These are phyloP conservation scores for Graptemys geographica DNA, from an alignment of 2,797 vertebrate species.

Conservation along the genomic window DNA sequence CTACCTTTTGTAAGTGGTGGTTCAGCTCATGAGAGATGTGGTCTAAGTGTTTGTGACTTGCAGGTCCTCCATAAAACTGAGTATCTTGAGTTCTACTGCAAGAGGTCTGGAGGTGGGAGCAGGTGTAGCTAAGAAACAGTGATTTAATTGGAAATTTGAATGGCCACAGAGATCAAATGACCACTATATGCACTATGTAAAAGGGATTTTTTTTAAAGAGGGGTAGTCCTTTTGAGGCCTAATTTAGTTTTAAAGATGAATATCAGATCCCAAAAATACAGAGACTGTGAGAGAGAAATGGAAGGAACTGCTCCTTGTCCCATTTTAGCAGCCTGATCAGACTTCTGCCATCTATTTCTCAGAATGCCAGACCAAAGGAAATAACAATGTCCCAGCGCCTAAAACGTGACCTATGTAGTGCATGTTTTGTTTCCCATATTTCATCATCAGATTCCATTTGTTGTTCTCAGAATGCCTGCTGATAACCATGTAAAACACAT, in stretches of 20 bases:
- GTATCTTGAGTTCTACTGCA: background rate
- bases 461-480: background rate
- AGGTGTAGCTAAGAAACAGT: constrained; percentile 3
- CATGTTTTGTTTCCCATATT: background rate
- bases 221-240: background rate
- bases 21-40: background rate
- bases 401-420: background rate
- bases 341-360: background rate
- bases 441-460: background rate
- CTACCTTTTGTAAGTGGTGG: background rate
- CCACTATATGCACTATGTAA: background rate
- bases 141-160: constrained; percentile 23
- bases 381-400: background rate
- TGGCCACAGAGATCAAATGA: background rate
- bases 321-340: background rate
- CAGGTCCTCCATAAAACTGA: background rate
- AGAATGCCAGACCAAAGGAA: background rate
- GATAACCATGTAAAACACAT: background rate
- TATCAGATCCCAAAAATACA: background rate
- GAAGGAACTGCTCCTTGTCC: background rate
- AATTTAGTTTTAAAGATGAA: background rate
- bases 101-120: constrained; percentile 9
- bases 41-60: constrained; percentile 7
- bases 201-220: background rate
- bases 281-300: background rate